Conservation (phyloP, 2,113 vertebrate genomes). For the Lepisosteus oculatus region DNA sequence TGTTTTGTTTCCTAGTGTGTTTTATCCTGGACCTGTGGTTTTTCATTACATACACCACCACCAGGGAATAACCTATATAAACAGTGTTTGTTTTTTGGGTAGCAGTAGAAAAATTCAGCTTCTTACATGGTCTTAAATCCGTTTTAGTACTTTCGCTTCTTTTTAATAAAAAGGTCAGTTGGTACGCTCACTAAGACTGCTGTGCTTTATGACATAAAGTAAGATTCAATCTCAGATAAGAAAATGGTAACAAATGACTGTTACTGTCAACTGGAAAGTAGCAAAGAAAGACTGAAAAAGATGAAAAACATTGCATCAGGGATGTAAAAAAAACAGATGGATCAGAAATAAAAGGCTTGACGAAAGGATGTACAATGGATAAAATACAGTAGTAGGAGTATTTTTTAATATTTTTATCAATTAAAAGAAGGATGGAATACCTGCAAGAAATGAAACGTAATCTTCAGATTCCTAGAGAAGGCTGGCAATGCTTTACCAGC, state of each 20-base stretch:
- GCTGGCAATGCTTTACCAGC: too few species aligned
- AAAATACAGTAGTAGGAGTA: too few species aligned
- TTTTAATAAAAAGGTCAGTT: too few species aligned
- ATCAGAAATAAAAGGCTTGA: neutral
- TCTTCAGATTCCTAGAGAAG: too few species aligned
- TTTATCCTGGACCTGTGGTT: neutral
- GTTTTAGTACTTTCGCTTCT: too few species aligned
- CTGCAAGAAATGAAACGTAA: too few species aligned
- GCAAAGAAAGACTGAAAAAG: neutral
- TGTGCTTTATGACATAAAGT: neutral
- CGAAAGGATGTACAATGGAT: neutral
- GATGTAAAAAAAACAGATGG: neutral
- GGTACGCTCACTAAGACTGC: too few species aligned
- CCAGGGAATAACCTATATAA: too few species aligned
- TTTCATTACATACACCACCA: too few species aligned
- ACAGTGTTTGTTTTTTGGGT: too few species aligned
- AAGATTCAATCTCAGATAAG: constrained; percentile 1
- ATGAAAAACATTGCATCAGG: neutral
- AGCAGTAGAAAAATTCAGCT: too few species aligned
- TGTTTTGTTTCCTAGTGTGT: neutral
- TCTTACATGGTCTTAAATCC: too few species aligned
- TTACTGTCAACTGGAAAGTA: neutral
- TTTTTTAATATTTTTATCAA: neutral
- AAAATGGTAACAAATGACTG: neutral
- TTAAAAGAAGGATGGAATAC: neutral